Base-by-base conservation (phyloP, 1,140 invertebrate species). In the Acromyrmex echinatior region DNA sequence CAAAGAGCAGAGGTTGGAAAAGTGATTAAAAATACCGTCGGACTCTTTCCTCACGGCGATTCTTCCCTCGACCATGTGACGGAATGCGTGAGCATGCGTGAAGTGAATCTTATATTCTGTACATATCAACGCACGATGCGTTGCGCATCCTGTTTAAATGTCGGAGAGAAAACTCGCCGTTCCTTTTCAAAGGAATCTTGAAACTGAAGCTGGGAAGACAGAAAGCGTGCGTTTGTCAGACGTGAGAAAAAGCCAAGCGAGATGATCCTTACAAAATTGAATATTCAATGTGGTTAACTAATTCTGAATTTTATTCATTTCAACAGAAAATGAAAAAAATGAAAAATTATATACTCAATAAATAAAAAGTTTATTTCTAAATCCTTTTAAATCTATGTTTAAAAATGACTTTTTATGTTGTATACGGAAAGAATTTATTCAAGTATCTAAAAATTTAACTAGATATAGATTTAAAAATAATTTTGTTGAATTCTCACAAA, bases 1-100 rank as follows among this genome's bases (percentile, higher is more conserved):
- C 45, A 39, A 71, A 60, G 82, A 88, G 62, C 68, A 28, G 39
- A 53, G 66, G 63, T 70, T 86, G 79, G 77, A 90, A 87, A 65
- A 84, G 80, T 87, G 84, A 89, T 89, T 91, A 81, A 82, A 89
- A 84, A 88, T 87, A 90, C 66, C 82, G 62, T 49, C 25, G 79
- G 78, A 82, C 56, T 91, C 56, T 91, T 88, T 88, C 89, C 89
- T 84, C 84, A 70, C 73, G 78, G 81, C 77, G 71, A 25, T 86
- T 87, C 85, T 80, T 87, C 80, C 79, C 65, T 73, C 71, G 66
- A 58, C 39, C 56, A 60, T 89, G 90, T 91, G 90, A 91, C 78
- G 90, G 90, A 91, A 91, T 91, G 90, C 89, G 45, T 74, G 84
- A 88, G 87, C 89, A 73, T 76, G 68, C 73, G 53, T 82, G 68